Evolutionary conservation across 53 echinoderm and acorn worm species (phyloP).

Genomic region (Luidia sarsii): DNA sequence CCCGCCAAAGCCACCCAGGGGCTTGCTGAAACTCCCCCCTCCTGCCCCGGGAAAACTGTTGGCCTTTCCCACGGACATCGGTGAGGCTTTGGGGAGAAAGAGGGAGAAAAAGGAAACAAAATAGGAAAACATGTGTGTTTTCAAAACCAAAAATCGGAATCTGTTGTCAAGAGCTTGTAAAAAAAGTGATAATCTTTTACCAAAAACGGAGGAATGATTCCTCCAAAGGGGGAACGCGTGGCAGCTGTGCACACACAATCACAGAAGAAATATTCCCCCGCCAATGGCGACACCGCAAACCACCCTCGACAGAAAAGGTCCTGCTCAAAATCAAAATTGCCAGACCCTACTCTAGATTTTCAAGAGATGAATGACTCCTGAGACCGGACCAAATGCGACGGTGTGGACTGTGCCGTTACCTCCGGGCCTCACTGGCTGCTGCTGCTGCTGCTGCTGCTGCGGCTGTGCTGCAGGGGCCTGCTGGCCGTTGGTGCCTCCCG

Average conservation of each 20-base stretch:
- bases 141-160: no score
- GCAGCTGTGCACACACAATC: no score
- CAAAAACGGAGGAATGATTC: no score
- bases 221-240: no score
- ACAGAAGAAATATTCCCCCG: no score
- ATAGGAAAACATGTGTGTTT: neutral
- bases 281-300: no score
- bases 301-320: neutral
- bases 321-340: neutral
- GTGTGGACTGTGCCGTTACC: no score
- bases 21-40: conserved; percentile 10
- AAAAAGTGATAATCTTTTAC: no score
- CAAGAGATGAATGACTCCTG: neutral
- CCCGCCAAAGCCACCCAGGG: conserved; percentile 12
- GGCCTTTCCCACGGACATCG: conserved; percentile 16
- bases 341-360: neutral
- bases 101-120: neutral
- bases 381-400: no score
- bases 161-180: no score
- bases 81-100: conserved; percentile 28
- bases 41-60: conserved; percentile 17
- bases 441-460: conserved; percentile 15
- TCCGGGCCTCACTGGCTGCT: conserved; percentile 46
- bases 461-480: conserved; percentile 27
- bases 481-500: conserved; percentile 13